Conservation (phyloP, 2,797 vertebrate genomes). For the Capromys pilorides region DNA sequence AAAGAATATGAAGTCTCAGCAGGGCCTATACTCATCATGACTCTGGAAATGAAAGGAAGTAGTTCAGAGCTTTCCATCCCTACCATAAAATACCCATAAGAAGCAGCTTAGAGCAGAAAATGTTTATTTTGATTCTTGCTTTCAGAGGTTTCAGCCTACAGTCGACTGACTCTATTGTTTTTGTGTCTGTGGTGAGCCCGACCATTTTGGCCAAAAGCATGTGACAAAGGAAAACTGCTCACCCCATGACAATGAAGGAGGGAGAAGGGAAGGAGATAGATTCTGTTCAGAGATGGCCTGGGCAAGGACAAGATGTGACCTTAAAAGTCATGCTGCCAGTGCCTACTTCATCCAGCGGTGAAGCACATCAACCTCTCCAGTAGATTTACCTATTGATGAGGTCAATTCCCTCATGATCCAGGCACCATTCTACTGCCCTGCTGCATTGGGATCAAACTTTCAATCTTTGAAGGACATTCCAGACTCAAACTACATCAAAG, state of each 20-base stretch:
- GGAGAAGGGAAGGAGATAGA: not conserved
- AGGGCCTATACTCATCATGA: not conserved
- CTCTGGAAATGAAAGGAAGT: not conserved
- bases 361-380: not conserved
- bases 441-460: not conserved
- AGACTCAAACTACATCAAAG: not conserved
- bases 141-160: not conserved
- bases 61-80: not conserved
- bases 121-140: not conserved
- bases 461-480: not conserved
- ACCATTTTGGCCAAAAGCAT: not conserved
- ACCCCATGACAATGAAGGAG: not conserved
- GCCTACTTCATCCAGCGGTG: not conserved
- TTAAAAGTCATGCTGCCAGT: not conserved
- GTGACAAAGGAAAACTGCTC: not conserved
- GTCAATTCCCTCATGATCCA: not conserved
- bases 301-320: not conserved
- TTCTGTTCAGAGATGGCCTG: not conserved
- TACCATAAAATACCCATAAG: not conserved
- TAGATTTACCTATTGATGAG: not conserved
- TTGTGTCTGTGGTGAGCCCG: not conserved
- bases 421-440: not conserved
- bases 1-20: not conserved
- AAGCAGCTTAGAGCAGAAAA: not conserved
- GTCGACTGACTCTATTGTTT: not conserved